Conservation (phyloP, 2,113 vertebrate genomes). For the Pseudolaguvia tuberculata region DNA sequence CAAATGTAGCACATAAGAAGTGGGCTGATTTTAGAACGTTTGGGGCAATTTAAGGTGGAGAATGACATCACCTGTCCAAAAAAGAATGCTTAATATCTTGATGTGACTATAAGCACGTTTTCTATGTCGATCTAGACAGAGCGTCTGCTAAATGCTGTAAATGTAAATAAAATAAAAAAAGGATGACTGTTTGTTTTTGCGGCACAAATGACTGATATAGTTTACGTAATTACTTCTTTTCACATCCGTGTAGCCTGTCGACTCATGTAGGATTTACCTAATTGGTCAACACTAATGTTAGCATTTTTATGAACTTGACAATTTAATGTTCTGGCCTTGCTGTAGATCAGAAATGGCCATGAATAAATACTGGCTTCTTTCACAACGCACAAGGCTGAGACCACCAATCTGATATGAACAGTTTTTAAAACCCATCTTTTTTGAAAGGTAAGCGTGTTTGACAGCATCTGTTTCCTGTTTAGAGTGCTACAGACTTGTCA, state of each 20-base stretch:
- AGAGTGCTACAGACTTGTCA: conserved; percentile 89
- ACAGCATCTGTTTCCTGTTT: conserved; percentile 68
- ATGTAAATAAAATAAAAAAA: no score
- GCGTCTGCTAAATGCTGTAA: no score
- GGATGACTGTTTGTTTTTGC: no score
- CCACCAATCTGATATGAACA: conserved; percentile 38
- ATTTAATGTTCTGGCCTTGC: conserved; percentile 36
- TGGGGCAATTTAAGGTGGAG: no score
- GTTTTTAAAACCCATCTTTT: conserved; percentile 40
- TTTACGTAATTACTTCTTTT: no score
- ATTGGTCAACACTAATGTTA: conserved; percentile 33
- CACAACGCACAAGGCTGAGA: conserved; percentile 49
- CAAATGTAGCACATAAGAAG: no score
- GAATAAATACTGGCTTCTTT: conserved; percentile 56
- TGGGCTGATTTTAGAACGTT: no score
- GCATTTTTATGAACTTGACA: conserved; percentile 44
- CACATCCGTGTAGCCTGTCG: background rate
- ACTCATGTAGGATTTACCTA: conserved; percentile 14
- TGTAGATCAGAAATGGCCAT: conserved; percentile 40
- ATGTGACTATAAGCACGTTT: no score
- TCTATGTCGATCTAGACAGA: no score
- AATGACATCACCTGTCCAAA: no score
- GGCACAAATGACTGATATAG: no score
- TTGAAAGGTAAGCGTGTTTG: conserved; percentile 43
- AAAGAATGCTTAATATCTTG: no score